Evolutionary conservation across 2,888 invertebrate species (phyloP), one percentile per base, ranked within the genome.

Genomic region (Calameuta pallipes): DNA sequence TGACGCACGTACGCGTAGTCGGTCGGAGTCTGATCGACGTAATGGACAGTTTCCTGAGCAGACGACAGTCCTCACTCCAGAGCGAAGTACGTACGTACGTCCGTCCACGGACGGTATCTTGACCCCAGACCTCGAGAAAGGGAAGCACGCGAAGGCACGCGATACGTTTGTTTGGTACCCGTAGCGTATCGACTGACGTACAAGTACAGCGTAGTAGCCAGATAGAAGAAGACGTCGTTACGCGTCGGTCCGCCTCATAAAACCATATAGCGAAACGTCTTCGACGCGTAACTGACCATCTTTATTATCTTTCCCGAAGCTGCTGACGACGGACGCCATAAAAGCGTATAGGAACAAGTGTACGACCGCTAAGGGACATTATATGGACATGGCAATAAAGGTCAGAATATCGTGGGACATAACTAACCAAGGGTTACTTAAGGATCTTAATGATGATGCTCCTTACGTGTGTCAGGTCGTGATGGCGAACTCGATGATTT

Each of bases 21-120:
- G 31, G 31, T 71, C 4, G 31, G 31, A 71, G 85, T 84, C 85
- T 87, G 87, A 87, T 89, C 84, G 83, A 82, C 85, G 85, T 89
- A 89, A 90, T 89, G 88, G 89, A 89, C 87, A 83, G 88, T 89
- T 90, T 90, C 89, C 90, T 89, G 90, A 84, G 85, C 84, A 87
- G 87, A 86, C 85, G 82, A 70, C 75, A 37, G 70, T 41, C 69
- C 74, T 70, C 75, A 34, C 35, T 71, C 71, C 71, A 33, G 31
- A 31, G 12, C 12, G 71, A 71, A 71, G 71, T 71, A 71, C 9
- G 41, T 41, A 41, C 41, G 37, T 69, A 30, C 69, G 71, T 70
- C 30, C 33, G 31, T 71, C 71, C 71, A 33, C 33, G 71, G 31
- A 15, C 23, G 71, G 71, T 71, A 31, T 71, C 71, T 71, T 71